Evolutionary conservation across 1,140 invertebrate genomes (phyloP).

Genomic region (Pissodes strobi): DNA sequence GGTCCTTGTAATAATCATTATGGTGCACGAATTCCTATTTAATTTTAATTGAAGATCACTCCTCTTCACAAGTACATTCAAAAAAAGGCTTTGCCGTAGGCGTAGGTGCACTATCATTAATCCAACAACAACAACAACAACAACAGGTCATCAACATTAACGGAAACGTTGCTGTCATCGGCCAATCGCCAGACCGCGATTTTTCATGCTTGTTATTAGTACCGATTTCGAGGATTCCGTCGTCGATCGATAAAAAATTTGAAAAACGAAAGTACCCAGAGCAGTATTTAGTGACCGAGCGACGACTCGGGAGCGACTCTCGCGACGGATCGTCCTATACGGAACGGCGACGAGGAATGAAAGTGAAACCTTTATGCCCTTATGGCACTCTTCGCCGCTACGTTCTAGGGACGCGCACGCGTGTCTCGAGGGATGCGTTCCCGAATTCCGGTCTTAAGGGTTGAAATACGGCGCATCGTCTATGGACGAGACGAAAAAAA

Average conservation of each 20-base stretch:
- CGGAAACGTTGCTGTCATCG: too few relatives aligned
- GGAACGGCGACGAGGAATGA: conserved; percentile 26
- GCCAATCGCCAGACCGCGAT: too few relatives aligned
- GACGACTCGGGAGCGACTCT: conserved; percentile 6
- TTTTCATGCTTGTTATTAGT: conserved; percentile 4
- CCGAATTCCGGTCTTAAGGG: conserved; percentile 13
- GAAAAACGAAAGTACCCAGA: conserved; percentile 53
- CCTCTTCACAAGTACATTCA: too few relatives aligned
- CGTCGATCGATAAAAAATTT: neutral
- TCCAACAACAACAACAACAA: too few relatives aligned
- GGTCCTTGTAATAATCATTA: too few relatives aligned
- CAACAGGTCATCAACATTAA: too few relatives aligned
- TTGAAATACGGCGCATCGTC: too few relatives aligned
- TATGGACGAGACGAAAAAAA: neutral
- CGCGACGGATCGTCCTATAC: conserved; percentile 8
- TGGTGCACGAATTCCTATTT: too few relatives aligned
- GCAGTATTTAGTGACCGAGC: conserved; percentile 15
- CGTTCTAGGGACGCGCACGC: conserved; percentile 10
- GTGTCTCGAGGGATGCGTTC: conserved; percentile 20
- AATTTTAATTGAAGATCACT: too few relatives aligned
- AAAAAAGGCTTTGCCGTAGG: too few relatives aligned
- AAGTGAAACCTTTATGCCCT: conserved; percentile 31
- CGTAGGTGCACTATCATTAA: too few relatives aligned
- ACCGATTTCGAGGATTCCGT: too few relatives aligned
- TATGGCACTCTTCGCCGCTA: neutral